A percentile compares a stretch with the other conserved stretches of the same genome.
Evolutionary conservation across 2,797 vertebrate genomes (phyloP).

Genomic region (Hypotaenidia okinawae): DNA sequence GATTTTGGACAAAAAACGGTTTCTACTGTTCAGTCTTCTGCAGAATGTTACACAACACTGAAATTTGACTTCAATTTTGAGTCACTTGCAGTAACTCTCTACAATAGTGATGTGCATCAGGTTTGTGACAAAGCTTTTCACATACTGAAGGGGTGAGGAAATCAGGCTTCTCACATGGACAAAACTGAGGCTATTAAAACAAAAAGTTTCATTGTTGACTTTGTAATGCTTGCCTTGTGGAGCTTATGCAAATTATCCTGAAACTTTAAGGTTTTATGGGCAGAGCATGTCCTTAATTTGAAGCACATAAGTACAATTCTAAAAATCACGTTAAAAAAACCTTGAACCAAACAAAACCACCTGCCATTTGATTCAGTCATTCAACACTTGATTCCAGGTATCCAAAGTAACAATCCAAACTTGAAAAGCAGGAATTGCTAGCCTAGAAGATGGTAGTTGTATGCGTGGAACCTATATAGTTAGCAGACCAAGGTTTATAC

Average conservation of each 20-base stretch:
- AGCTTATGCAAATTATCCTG: background rate
- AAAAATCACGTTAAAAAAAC: background rate
- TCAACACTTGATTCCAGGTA: background rate
- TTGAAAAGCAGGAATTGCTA: background rate
- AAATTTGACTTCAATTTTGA: constrained; percentile 91
- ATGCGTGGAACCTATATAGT: accelerated
- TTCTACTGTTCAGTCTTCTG: background rate
- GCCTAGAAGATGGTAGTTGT: background rate
- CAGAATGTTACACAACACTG: constrained; percentile 73
- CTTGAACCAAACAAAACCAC: background rate
- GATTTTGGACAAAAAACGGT: constrained; percentile 12
- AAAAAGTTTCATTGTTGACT: background rate
- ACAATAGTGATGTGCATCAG: constrained; percentile 79
- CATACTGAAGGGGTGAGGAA: background rate
- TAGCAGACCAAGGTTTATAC: background rate
- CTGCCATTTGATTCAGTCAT: background rate
- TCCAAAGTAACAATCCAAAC: background rate
- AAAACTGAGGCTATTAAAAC: background rate
- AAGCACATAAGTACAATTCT: background rate
- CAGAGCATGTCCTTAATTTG: background rate
- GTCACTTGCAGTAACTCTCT: constrained; percentile 89
- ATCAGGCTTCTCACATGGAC: background rate
- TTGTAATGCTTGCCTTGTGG: background rate
- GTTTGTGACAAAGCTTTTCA: constrained; percentile 72
- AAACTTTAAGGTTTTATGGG: background rate